Evolutionary conservation across 2,888 invertebrate genomes (phyloP), one percentile per base, ranked within the genome.

Genomic region (Aphodius granarius): DNA sequence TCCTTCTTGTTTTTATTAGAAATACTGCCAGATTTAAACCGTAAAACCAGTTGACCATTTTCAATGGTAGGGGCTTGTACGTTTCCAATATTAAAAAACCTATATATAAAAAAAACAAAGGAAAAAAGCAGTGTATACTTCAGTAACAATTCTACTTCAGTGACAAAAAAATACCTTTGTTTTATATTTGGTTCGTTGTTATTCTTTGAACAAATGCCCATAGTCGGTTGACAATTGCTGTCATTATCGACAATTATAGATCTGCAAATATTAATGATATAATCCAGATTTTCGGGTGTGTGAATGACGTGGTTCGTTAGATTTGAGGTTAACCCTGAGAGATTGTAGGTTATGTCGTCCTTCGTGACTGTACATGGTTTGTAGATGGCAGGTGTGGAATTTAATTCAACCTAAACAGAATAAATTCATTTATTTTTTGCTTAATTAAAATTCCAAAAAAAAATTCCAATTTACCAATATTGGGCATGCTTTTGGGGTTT

Each of bases 171-270:
- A 63, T 19, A 68, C 68, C 68, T 68, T 21, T 20, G 4, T 68
- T 68, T 68, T 20, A 68, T 68, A 20, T 68, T 68, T 16, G 68
- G 68, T 21, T 68, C 68, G 1, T 6, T 15, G 16, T 20, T 18
- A 68, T 68, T 68, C 20, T 22, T 68, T 9, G 22, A 68, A 68
- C 68, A 68, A 20, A 68, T 68, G n/a, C 19, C 68, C 68, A 68
- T 68, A 20, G n/a, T 16, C n/a, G 20, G n/a, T 19, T 68, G 18
- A 68, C 68, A 68, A 19, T 5, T 5, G 5, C 9, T 21, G 21
- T 68, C 21, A 20, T 68, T 20, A 13, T 68, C 21, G 3, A 15
- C 21, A 68, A 68, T 22, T 5, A 68, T n/a, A 1, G 68, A n/a
- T 19, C 15, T 5, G 22, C 68, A 68, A 68, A 68, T 21, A 9